Evolutionary conservation across 2,797 vertebrate species (phyloP).

Genomic region (Rhabdomys pumilio): DNA sequence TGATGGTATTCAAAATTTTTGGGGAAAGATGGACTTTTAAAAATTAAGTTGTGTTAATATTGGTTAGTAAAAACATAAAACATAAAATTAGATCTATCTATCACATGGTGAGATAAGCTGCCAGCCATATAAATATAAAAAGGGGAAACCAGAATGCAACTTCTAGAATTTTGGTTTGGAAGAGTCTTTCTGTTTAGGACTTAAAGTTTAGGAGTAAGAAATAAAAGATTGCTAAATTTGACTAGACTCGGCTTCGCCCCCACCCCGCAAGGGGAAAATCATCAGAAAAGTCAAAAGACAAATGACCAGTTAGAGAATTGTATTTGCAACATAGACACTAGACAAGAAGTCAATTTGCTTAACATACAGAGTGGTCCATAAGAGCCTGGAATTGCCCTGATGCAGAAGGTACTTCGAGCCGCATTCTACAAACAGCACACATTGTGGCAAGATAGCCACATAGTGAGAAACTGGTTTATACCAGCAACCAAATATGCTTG

Average conservation of each 20-base stretch:
- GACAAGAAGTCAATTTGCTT: neutral
- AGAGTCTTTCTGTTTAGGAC: slow-evolving; percentile 31
- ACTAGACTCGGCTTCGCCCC: neutral
- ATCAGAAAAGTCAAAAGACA: slow-evolving; percentile 52
- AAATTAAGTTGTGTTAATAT: slow-evolving; percentile 45
- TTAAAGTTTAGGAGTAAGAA: slow-evolving; percentile 53
- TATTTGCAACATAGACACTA: slow-evolving; percentile 23
- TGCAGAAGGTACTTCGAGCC: neutral
- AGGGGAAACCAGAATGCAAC: slow-evolving; percentile 10
- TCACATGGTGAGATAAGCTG: slow-evolving; percentile 31
- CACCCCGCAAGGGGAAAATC: neutral
- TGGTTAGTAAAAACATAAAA: slow-evolving; percentile 40
- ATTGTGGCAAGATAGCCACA: neutral
- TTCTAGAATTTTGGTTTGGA: slow-evolving; percentile 1
- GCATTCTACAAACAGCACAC: neutral
- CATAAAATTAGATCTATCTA: slow-evolving; percentile 37
- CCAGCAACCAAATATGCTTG: neutral
- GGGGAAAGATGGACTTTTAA: slow-evolving; percentile 50
- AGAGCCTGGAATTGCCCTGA: neutral
- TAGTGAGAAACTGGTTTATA: neutral
- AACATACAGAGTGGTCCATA: neutral
- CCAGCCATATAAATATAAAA: slow-evolving; percentile 45
- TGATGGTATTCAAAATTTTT: slow-evolving; percentile 46
- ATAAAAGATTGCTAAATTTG: slow-evolving; percentile 50
- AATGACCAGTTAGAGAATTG: neutral